Evolutionary conservation across 2,797 vertebrate species (phyloP).

Genomic region (Acanthis flammea): DNA sequence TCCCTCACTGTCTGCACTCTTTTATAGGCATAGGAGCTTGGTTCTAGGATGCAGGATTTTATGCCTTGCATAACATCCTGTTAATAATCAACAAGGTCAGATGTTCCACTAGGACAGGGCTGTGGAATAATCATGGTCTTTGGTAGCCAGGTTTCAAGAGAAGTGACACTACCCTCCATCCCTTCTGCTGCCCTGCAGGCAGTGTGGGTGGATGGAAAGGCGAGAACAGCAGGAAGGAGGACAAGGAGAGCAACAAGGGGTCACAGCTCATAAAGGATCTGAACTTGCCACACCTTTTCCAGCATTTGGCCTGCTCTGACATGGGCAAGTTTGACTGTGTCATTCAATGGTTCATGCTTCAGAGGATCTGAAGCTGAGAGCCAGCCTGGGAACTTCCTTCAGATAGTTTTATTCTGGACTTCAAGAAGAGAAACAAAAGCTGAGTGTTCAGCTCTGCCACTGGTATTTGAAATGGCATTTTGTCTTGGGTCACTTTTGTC

Average conservation of each 20-base stretch:
- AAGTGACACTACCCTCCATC: rapidly evolving
- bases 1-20: rapidly evolving
- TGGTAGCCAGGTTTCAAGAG: not conserved
- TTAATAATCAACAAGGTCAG: not conserved
- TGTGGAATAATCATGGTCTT: not conserved
- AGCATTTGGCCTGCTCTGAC: not conserved
- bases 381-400: not conserved
- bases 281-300: not conserved
- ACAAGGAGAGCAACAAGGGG: not conserved
- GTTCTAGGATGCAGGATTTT: not conserved
- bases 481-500: not conserved
- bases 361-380: not conserved
- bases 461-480: not conserved
- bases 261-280: not conserved
- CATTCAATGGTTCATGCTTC: not conserved
- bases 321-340: not conserved
- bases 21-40: not conserved
- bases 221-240: not conserved
- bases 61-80: not conserved
- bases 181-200: not conserved
- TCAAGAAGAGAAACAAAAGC: not conserved
- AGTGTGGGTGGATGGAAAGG: not conserved
- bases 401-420: not conserved
- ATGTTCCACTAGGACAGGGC: not conserved
- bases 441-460: not conserved